A percentile compares a stretch with the other conserved stretches of the same genome.
phyloP scores from a whole-genome alignment of 2,113 vertebrate species.

The human (Homo sapiens) region GRCh38 chr3:66629501-66630000 shows the following conservation, averaged over 20 bases:
- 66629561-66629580: background rate
- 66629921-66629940: background rate
- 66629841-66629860: background rate
- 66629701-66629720: slow-evolving; percentile 77
- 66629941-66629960: background rate
- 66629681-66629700: slow-evolving; percentile 76
- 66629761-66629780: background rate
- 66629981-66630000: background rate
- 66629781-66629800: background rate
- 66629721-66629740: slow-evolving; percentile 74
- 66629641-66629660: slow-evolving; percentile 60
- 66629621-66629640: slow-evolving; percentile 51
- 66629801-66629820: background rate
- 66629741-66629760: background rate
- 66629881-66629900: background rate
- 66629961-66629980: background rate
- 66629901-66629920: background rate
- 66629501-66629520: background rate
- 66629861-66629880: background rate
- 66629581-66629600: background rate
- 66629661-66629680: slow-evolving; percentile 84
- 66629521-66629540: background rate
- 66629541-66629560: background rate
- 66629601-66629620: background rate
- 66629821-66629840: background rate